These are phyloP conservation scores for Drymodes brunneopygia DNA, from an alignment of 2,113 vertebrate genomes.

Conservation along the genomic window DNA sequence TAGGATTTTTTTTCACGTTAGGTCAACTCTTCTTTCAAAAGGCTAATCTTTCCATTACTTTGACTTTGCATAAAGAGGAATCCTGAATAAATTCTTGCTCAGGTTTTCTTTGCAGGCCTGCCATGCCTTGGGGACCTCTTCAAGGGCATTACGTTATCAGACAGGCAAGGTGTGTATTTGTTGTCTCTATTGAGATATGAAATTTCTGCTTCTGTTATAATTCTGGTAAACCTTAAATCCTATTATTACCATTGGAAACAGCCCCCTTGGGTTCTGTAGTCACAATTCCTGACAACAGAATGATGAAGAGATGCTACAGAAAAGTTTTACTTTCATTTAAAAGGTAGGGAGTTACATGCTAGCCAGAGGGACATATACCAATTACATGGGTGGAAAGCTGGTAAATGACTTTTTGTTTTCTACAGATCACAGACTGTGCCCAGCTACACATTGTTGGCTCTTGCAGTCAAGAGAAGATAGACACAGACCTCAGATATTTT, in stretches of 20 bases:
- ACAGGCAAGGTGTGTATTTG: neutral
- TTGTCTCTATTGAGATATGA: rapidly evolving
- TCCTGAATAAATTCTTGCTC: neutral
- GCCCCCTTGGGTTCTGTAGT: rapidly evolving
- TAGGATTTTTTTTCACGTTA: neutral
- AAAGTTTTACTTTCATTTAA: neutral
- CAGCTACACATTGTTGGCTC: neutral
- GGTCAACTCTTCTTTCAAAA: neutral
- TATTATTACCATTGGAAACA: neutral
- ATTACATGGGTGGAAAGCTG: slow-evolving; percentile 13
- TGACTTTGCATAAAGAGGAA: neutral
- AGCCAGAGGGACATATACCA: neutral
- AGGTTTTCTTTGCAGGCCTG: neutral
- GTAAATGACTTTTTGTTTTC: slow-evolving; percentile 10
- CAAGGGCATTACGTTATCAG: neutral
- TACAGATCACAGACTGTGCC: neutral
- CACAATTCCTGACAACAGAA: neutral
- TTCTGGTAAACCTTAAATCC: neutral
- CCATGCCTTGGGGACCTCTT: neutral
- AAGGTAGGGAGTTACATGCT: neutral
- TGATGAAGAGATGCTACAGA: neutral
- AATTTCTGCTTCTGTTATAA: neutral
- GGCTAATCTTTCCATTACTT: neutral
- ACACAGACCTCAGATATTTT: neutral
- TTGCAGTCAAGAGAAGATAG: neutral